Base-by-base conservation (phyloP, 2,888 invertebrate species). In the Apoda limacodes region DNA sequence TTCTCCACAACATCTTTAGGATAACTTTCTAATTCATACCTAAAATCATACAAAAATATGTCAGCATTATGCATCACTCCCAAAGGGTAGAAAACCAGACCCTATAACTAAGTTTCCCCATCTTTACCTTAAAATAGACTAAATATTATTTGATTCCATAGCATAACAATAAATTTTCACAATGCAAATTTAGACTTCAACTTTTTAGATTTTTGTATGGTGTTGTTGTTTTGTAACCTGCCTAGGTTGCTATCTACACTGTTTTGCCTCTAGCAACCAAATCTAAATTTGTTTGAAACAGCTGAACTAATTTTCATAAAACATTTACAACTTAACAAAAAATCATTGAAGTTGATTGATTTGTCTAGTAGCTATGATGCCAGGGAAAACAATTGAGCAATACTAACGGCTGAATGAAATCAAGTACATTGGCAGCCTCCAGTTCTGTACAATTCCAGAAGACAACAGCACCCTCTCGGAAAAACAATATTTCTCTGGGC, bases 361-460 rank as follows among this genome's bases (percentile, higher is more conserved):
- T 17, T 17, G 17, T 6, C 7, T 17, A 17, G 5, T 17, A 17
- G 7, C n/a, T n/a, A n/a, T n/a, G n/a, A n/a, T n/a, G n/a, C n/a
- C n/a, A n/a, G n/a, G n/a, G n/a, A n/a, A n/a, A n/a, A n/a, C 15
- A 23, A 10, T 25, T 22, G 25, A 22, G 12, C n/a, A 19, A 17
- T 12, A 39, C 64, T 49, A 37, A 75, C 78, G 76, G 67, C 40
- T 82, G 86, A 29, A 95, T 62, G 64, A 94, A 92, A 21, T 85
- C 81, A 10, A 95, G 64, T 1, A 95, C 82, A 68, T 89, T 92
- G 40, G 85, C 85, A 20, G 88, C 85, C 57, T 95, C 95, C 30
- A 91, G 52, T 43, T 93, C 91, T 0, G 88, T 84, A 50, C 93
- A 87, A 64, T 95, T 95, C 95, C 95, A 95, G 64, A 96, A 88